These are phyloP conservation scores for Protosalanx chinensis DNA, from an alignment of 2,797 vertebrate genomes.

Conservation along the genomic window DNA sequence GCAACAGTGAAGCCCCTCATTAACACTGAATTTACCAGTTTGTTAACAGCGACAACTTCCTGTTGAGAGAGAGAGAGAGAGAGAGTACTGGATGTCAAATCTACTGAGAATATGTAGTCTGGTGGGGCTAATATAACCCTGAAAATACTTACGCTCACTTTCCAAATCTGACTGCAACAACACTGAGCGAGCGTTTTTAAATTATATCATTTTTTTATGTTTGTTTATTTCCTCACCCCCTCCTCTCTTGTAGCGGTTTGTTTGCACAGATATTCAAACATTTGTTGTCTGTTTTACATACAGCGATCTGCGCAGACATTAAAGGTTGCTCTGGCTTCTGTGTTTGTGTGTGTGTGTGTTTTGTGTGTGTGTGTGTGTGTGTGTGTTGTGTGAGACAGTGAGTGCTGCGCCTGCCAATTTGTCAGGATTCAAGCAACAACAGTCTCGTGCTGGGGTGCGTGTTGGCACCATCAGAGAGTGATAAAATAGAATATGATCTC, in stretches of 20 bases:
- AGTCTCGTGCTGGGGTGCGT: constrained; percentile 83
- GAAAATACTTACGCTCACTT: constrained; percentile 31
- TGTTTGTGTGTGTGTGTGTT: constrained; percentile 36
- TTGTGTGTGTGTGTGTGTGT: constrained; percentile 33
- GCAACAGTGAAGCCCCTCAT: constrained; percentile 99
- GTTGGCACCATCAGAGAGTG: constrained; percentile 91
- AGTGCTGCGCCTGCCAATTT: constrained; percentile 77
- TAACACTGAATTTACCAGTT: constrained; percentile 99
- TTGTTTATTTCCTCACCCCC: neutral
- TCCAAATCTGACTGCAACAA: neutral
- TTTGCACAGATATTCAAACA: constrained; percentile 2
- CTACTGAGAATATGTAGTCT: constrained; percentile 72
- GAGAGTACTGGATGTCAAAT: constrained; percentile 82
- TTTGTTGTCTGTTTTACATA: constrained; percentile 2
- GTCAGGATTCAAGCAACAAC: constrained; percentile 78
- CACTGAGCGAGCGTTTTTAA: neutral
- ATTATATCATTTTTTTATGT: constrained; percentile 5
- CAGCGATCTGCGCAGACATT: constrained; percentile 9
- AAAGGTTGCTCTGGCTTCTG: constrained; percentile 38
- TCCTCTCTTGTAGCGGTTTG: neutral
- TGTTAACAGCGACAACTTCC: constrained; percentile 94
- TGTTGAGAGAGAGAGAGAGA: constrained; percentile 80
- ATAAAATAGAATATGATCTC: constrained; percentile 85
- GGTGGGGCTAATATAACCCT: constrained; percentile 61
- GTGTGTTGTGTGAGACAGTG: constrained; percentile 49